Percentiles rank a stretch among this genome's conserved stretches.
phyloP scores from a whole-genome alignment of 1,140 invertebrate genomes.

The Orius insidiosus region DNA sequence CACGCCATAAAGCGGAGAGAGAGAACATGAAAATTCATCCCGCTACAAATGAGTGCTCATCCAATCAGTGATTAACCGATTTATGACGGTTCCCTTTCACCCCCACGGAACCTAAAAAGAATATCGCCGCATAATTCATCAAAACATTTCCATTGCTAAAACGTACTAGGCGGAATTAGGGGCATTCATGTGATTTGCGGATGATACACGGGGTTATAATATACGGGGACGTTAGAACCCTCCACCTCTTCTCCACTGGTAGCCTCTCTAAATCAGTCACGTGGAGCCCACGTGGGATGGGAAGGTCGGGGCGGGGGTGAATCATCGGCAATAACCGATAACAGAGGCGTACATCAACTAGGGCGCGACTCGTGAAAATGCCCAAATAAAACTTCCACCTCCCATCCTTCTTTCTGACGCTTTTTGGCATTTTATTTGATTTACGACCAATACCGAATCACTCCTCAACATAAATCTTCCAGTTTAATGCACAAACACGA shows the following conservation, averaged over 20 bases:
- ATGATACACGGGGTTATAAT: slow-evolving; percentile 2
- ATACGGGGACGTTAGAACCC: not conserved
- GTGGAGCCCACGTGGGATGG: not conserved
- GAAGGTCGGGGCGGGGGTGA: not conserved
- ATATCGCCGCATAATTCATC: slow-evolving; percentile 5
- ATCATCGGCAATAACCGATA: slow-evolving; percentile 8
- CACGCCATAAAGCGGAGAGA: no score
- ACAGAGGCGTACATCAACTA: slow-evolving; percentile 3
- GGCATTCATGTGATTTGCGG: slow-evolving; percentile 6
- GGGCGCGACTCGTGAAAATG: no score
- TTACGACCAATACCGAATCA: no score
- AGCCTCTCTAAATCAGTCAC: not conserved
- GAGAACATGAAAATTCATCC: slow-evolving; percentile 5
- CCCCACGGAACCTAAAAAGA: no score
- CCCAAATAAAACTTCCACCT: no score
- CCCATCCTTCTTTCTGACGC: no score
- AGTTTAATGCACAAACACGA: no score
- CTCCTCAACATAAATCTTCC: no score
- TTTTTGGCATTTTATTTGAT: no score
- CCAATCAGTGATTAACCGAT: slow-evolving; percentile 6
- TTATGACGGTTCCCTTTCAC: not conserved
- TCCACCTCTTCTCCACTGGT: no score
- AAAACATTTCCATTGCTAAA: slow-evolving; percentile 8
- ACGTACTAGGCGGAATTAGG: slow-evolving; percentile 1
- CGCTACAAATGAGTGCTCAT: not conserved